Conservation (phyloP, 2,113 vertebrate genomes). For the Ammodytes dubius region DNA sequence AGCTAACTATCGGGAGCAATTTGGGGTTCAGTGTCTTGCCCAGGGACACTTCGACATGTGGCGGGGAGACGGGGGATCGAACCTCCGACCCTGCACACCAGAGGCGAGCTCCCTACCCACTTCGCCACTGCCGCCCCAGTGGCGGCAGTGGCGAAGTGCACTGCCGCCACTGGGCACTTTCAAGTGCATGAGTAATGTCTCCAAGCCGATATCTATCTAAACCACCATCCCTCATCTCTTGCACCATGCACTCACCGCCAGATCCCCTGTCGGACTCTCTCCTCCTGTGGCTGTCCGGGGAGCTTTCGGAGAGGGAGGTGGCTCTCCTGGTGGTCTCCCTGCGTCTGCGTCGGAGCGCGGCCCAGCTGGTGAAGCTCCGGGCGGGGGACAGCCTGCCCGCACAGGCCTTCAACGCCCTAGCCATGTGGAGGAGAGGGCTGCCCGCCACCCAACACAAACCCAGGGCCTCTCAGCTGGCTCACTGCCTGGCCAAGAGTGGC, state of each 20-base stretch:
- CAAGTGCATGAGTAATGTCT: not conserved
- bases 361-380: slow-evolving; percentile 88
- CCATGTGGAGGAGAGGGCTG: slow-evolving; percentile 88
- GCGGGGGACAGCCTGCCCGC: slow-evolving; percentile 80
- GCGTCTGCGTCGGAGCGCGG: slow-evolving; percentile 83
- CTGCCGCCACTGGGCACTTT: no score
- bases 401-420: slow-evolving; percentile 88
- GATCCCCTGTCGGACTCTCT: slow-evolving; percentile 79
- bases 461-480: slow-evolving; percentile 85
- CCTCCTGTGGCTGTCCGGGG: slow-evolving; percentile 76
- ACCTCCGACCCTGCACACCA: no score
- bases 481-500: slow-evolving; percentile 86
- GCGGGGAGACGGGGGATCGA: no score
- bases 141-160: no score
- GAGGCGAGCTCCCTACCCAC: no score
- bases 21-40: no score
- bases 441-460: slow-evolving; percentile 78
- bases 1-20: no score
- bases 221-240: not conserved
- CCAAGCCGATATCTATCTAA: not conserved
- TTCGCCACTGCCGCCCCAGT: no score
- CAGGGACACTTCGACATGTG: no score
- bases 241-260: not conserved
- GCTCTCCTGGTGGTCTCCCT: slow-evolving; percentile 77
- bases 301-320: slow-evolving; percentile 78